Base-by-base conservation (phyloP, 2,888 invertebrate genomes). In the Saturnia pavonia region DNA sequence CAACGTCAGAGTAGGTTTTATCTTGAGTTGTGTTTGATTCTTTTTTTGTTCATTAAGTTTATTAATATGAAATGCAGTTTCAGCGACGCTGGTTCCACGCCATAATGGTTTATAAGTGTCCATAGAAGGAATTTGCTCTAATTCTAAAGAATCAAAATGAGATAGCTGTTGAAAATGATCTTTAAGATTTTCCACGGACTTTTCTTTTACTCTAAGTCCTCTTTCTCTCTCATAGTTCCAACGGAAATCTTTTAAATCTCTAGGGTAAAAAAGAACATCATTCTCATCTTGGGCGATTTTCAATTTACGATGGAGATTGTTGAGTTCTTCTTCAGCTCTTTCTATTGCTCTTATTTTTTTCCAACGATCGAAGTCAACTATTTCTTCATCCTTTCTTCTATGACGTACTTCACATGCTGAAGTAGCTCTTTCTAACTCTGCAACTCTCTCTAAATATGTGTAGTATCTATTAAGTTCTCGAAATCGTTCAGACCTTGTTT, bases 331-430 rank as follows among this genome's bases (percentile, higher is more conserved):
- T 86, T 98, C 97, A 0, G 97, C 97, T 76, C 96, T 95, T 87
- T 97, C 97, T 76, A 97, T 96, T 9, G 95, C 95, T 70, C 98
- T 94, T 34, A 98, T 95, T 87, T 96, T 96, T 84, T 96, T 97
- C 98, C 98, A 98, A 72, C 97, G 95, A 76, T 98, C 98, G 84
- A 97, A 98, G 89, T 98, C 97, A 73, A 98, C 96, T 14, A 97
- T 96, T 85, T 97, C 97, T 79, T 97, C 96, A 81, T 97, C 96
- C 86, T 95, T 96, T 77, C 95, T 94, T 78, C 97, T 94, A 1
- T 97, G 97, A 69, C 96, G 95, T 68, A 97, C 91, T 80, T 96
- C 96, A 66, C 94, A 94, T 0, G 94, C 95, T 0, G 96, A 97
- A 8, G 97, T 96, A 0, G 96, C 96, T 76, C 95, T 95, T 89